Evolutionary conservation across 35 echinoderm and acorn worm genomes (phyloP).

Genomic region (Ophiothrix spiculata): DNA sequence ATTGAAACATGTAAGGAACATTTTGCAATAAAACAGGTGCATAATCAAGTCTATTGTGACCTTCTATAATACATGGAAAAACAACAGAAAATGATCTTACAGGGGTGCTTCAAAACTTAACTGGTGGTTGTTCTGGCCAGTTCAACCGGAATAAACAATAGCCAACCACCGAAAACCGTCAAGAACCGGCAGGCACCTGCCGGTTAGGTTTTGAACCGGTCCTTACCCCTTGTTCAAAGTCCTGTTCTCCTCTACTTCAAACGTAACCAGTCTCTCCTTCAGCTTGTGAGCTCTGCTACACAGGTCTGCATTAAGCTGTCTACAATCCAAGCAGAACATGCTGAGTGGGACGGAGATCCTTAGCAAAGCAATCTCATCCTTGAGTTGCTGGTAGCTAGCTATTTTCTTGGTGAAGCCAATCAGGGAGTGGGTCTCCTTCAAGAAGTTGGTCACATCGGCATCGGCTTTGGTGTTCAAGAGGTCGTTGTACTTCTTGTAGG

Average conservation of each 20-base stretch:
- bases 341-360: conserved; percentile 94
- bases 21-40: too few relatives aligned
- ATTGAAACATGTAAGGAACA: too few relatives aligned
- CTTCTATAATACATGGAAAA: neutral
- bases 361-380: conserved; percentile 89
- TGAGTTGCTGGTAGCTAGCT: conserved; percentile 80
- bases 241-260: conserved; percentile 96
- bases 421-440: conserved; percentile 90
- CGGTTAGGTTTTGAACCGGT: too few relatives aligned
- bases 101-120: neutral
- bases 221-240: conserved; percentile 81
- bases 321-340: conserved; percentile 98
- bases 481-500: conserved; percentile 96
- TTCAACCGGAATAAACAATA: too few relatives aligned
- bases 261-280: conserved; percentile 82
- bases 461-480: conserved; percentile 97
- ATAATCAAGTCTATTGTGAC: neutral
- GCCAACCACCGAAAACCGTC: too few relatives aligned
- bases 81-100: neutral
- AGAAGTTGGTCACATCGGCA: conserved; percentile 83
- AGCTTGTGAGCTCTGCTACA: conserved; percentile 84
- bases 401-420: conserved; percentile 92
- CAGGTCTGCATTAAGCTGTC: conserved; percentile 73
- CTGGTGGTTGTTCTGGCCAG: neutral
- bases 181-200: too few relatives aligned